Evolutionary conservation across 2,888 invertebrate species (phyloP), one percentile per base, ranked within the genome.

Genomic region (Sminthurinus aureus): DNA sequence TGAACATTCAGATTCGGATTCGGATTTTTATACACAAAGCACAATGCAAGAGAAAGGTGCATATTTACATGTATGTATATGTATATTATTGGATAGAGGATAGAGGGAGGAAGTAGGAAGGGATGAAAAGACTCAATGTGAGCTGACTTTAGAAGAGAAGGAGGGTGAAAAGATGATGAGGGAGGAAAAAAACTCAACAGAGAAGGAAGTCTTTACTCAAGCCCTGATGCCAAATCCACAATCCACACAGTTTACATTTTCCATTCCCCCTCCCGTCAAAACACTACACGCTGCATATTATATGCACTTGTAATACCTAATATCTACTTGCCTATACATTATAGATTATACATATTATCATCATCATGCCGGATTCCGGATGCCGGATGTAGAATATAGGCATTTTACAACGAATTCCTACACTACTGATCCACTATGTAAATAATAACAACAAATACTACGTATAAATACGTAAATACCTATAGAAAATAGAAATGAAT

Each of bases 161-260:
- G 71, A 71, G 80, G 80, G 80, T 80, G 80, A 24, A 58, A 58
- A 38, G 38, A 38, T 58, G 58, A 71, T 26, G 71, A 80, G 80
- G 80, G 80, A 80, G 80, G 69, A 80, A 71, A 80, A 78, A 38
- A 38, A 80, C 51, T 80, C 80, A 80, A 71, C 69, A 80, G 71
- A 80, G 69, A 80, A 80, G 69, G 80, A 67, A 69, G 38, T 67
- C 79, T 71, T 79, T 3, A 20, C 18, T n/a, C 51, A 50, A 67
- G 71, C 80, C 58, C 22, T 71, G 80, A 67, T 80, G 80, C 67
- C 80, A 80, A 80, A 80, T 80, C 51, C 79, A 18, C 6, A 74
- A 20, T 24, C 12, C 74, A 74, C 50, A 74, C 38, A 58, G 18
- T 58, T 15, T 58, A 18, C 18, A 58, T 18, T 18, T 58, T 15